Evolutionary conservation across 2,797 vertebrate species (phyloP), one percentile per base, ranked within the genome.

Genomic region (Smutsia gigantea): DNA sequence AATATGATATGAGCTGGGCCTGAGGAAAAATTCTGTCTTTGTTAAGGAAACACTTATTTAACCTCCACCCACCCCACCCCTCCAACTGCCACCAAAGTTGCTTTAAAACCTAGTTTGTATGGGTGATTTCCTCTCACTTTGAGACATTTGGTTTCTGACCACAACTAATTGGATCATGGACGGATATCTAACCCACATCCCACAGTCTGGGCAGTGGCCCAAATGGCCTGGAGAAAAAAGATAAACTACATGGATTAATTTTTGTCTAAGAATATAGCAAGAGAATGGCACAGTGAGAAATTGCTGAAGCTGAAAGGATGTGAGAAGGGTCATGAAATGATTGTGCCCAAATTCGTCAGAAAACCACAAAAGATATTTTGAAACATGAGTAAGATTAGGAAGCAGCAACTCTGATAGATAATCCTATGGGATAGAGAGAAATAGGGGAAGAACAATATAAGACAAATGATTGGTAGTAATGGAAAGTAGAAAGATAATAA

Each of bases 201-300:
- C 10, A 66, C 17, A 84, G 13, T 8, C 2, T 31, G 11, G 34
- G 4, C 5, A 63, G 55, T 46, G 18, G 14, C 46, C 57, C 63
- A 63, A 49, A 37, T 39, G 21, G 7, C n/a, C 49, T 66, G 27
- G 5, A 55, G 23, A 85, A 27, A 75, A 90, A 77, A 23, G 2
- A 42, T 31, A 61, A 71, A 15, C 29, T 66, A 7, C 59, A 23
- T 49, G 31, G 2, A 72, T 74, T 69, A 21, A 51, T 74, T 86
- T 94, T 95, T 86, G 18, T 57, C 37, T 72, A 57, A 34, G 34
- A 85, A 74, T 66, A 68, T 42, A 84, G 37, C 4, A 68, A n/a
- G 49, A 68, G 18, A 61, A 72, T 86, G n/a, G 14, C n/a, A 81
- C 11, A 63, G 12, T 68, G 74, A 85, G 88, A 82, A 83, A 64